Conservation (phyloP, 2,113 vertebrate genomes). For the Saguinus imperator region DNA sequence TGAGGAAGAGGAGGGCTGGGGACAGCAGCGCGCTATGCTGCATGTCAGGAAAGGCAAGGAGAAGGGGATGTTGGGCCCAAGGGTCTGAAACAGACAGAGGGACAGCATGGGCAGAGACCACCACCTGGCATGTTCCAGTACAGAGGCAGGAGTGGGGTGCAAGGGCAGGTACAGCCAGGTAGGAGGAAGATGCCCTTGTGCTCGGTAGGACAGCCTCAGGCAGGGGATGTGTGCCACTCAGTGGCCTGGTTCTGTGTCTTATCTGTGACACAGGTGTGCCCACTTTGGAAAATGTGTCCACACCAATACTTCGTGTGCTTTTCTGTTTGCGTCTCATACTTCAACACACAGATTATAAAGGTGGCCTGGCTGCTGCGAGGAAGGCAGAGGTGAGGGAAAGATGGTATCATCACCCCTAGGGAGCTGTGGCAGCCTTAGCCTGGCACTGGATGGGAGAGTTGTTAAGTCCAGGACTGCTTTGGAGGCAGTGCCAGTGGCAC, state of each 20-base stretch:
- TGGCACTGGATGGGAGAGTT: neutral
- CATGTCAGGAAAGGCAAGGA: neutral
- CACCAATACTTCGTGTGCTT: accelerated
- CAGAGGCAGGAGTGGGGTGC: neutral
- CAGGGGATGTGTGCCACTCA: neutral
- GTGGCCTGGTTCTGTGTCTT: neutral
- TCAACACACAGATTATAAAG: neutral
- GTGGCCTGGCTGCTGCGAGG: neutral
- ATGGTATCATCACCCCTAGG: neutral
- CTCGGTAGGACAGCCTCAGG: neutral
- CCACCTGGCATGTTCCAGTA: neutral
- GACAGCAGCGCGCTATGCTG: neutral
- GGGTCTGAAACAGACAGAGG: neutral
- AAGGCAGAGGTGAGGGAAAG: neutral
- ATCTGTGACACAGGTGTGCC: accelerated
- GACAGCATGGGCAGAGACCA: neutral
- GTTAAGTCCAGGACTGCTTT: neutral
- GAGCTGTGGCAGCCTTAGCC: no score
- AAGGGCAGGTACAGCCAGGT: accelerated
- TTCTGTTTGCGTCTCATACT: neutral
- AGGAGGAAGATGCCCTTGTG: neutral
- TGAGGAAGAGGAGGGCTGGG: neutral
- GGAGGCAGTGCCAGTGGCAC: neutral
- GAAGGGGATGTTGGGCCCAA: neutral
- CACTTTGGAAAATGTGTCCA: neutral